These are phyloP conservation scores for Luidia sarsii DNA, from an alignment of 53 echinoderm and acorn worm genomes.

Conservation along the genomic window DNA sequence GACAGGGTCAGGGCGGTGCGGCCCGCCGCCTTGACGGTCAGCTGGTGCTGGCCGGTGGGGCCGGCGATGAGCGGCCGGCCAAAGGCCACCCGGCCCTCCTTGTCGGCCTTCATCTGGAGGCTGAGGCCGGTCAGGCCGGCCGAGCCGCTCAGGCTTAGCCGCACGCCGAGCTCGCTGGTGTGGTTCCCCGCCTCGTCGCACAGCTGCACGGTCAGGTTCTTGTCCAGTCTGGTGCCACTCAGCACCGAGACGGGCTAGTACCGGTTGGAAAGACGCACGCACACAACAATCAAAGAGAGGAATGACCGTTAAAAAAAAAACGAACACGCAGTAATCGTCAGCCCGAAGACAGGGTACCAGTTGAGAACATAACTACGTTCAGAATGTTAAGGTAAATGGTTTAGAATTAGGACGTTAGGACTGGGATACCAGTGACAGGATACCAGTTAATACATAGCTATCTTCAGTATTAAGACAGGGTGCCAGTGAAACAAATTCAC, in stretches of 20 bases:
- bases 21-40: slow-evolving; percentile 72
- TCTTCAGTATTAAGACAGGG: no score
- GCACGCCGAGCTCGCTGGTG: slow-evolving; percentile 57
- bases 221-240: slow-evolving; percentile 58
- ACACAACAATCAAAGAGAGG: no score
- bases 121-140: not conserved
- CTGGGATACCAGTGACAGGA: no score
- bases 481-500: no score
- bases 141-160: slow-evolving; percentile 22
- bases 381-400: no score
- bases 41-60: slow-evolving; percentile 67
- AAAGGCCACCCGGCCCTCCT: slow-evolving; percentile 68
- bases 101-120: slow-evolving; percentile 50
- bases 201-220: slow-evolving; percentile 71
- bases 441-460: no score
- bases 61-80: slow-evolving; percentile 69
- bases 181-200: slow-evolving; percentile 75
- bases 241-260: slow-evolving; percentile 66
- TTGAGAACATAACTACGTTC: no score
- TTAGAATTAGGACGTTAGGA: no score
- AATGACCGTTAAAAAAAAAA: no score
- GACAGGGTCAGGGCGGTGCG: not conserved
- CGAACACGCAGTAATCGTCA: no score
- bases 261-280: no score
- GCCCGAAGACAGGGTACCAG: no score